Evolutionary conservation across 2,113 vertebrate species (phyloP).

Genomic region (Hyperoodon ampullatus): DNA sequence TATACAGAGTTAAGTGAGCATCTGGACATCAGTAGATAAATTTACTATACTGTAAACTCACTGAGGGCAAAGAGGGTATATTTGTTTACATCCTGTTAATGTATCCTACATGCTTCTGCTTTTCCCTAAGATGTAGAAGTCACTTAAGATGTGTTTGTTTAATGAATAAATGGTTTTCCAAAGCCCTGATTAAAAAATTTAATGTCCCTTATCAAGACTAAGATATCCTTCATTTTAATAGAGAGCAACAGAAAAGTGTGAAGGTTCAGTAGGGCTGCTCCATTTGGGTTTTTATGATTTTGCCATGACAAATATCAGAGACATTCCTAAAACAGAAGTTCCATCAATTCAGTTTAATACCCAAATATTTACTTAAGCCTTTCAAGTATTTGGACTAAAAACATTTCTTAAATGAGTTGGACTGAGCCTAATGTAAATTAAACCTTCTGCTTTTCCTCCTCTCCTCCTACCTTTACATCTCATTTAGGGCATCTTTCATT

Average conservation of each 20-base stretch:
- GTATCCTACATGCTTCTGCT: neutral
- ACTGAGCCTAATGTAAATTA: neutral
- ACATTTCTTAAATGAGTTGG: neutral
- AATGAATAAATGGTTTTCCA: neutral
- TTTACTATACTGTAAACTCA: too few species aligned
- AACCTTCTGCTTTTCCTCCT: neutral
- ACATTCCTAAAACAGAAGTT: neutral
- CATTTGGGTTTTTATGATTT: neutral
- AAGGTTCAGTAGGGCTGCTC: neutral
- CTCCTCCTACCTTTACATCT: accelerated
- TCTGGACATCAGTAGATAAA: neutral
- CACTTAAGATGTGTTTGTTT: neutral
- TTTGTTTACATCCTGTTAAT: neutral
- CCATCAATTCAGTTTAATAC: neutral
- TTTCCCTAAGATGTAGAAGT: neutral
- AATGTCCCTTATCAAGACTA: neutral
- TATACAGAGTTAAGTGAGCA: neutral
- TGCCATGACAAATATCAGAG: neutral
- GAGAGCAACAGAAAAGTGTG: neutral
- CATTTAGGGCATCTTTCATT: accelerated
- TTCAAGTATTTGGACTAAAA: neutral
- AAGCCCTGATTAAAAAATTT: neutral
- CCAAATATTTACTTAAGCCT: conserved; percentile 30
- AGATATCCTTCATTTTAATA: neutral
- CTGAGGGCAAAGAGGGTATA: neutral